phyloP scores from a whole-genome alignment of 2,888 invertebrate species.

The Amblyteles armatorius region DNA sequence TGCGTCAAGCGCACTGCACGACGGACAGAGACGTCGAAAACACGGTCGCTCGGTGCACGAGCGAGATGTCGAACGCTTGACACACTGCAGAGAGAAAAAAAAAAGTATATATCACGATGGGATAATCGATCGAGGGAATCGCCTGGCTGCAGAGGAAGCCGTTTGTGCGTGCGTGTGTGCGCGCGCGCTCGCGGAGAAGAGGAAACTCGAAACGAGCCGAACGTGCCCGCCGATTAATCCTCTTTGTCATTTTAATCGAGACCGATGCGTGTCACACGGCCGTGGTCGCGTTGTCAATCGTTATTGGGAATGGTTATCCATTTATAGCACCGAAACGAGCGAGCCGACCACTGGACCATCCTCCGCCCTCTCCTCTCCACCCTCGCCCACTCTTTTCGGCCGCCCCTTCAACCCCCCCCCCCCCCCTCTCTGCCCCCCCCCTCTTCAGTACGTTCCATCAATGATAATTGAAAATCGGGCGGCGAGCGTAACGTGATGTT shows the following conservation, averaged over 20 bases:
- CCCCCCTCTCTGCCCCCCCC: slow-evolving; percentile 12
- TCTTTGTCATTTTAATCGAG: slow-evolving; percentile 76
- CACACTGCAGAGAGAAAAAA: background rate
- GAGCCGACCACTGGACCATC: slow-evolving; percentile 49
- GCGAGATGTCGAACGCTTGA: slow-evolving; percentile 11
- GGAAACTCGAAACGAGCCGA: slow-evolving; percentile 59
- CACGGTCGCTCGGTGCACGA: background rate
- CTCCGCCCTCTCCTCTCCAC: slow-evolving; percentile 1
- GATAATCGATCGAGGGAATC: slow-evolving; percentile 33
- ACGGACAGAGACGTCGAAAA: background rate
- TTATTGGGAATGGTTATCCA: slow-evolving; percentile 79
- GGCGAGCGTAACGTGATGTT: slow-evolving; percentile 75
- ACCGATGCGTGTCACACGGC: slow-evolving; percentile 73
- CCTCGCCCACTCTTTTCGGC: slow-evolving; percentile 10
- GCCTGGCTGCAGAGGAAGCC: background rate
- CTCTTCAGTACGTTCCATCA: slow-evolving; percentile 61
- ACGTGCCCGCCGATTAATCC: slow-evolving; percentile 73
- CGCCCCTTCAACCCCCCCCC: background rate
- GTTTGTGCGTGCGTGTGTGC: background rate
- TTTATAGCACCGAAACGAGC: slow-evolving; percentile 72
- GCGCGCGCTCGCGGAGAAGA: background rate
- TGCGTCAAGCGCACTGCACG: background rate
- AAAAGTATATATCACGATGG: slow-evolving; percentile 1
- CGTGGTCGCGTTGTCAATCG: slow-evolving; percentile 77
- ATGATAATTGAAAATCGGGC: slow-evolving; percentile 78